A percentile compares a stretch with the other conserved stretches of the same genome.
Conservation (phyloP, 2,797 vertebrate species). For the Scyliorhinus canicula region DNA sequence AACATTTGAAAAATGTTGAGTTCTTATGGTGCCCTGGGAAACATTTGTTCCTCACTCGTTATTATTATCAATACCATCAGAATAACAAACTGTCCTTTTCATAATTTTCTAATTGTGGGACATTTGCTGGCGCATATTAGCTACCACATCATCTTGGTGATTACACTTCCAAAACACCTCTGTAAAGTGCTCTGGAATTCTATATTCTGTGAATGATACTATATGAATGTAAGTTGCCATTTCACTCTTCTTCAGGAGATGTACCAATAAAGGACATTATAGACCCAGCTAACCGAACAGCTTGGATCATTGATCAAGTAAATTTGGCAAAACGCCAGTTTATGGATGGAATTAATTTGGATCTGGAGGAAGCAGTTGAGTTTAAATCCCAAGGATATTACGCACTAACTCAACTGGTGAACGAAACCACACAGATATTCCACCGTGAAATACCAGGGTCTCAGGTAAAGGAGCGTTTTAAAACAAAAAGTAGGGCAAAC, state of each 20-base stretch:
- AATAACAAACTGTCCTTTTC: neutral
- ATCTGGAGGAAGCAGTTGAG: constrained; percentile 80
- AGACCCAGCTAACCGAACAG: constrained; percentile 67
- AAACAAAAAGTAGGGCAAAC: neutral
- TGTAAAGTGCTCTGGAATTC: neutral
- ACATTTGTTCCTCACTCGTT: neutral
- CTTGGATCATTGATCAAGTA: constrained; percentile 75
- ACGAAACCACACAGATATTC: constrained; percentile 78
- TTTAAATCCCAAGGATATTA: constrained; percentile 67
- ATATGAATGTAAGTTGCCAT: neutral
- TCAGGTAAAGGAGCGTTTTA: constrained; percentile 66
- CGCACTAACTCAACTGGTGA: constrained; percentile 79
- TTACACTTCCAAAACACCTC: neutral
- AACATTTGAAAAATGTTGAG: neutral
- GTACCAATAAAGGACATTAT: constrained; percentile 67
- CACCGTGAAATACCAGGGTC: constrained; percentile 84
- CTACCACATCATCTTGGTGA: neutral
- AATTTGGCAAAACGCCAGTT: constrained; percentile 75
- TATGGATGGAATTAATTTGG: constrained; percentile 95
- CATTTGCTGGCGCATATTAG: neutral
- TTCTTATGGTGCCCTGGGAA: neutral
- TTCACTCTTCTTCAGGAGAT: constrained; percentile 63
- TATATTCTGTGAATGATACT: neutral
- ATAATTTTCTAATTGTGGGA: neutral
- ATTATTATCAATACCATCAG: neutral